Evolutionary conservation across 1,140 invertebrate genomes (phyloP).

Genomic region (Schlechtendalia chinensis): DNA sequence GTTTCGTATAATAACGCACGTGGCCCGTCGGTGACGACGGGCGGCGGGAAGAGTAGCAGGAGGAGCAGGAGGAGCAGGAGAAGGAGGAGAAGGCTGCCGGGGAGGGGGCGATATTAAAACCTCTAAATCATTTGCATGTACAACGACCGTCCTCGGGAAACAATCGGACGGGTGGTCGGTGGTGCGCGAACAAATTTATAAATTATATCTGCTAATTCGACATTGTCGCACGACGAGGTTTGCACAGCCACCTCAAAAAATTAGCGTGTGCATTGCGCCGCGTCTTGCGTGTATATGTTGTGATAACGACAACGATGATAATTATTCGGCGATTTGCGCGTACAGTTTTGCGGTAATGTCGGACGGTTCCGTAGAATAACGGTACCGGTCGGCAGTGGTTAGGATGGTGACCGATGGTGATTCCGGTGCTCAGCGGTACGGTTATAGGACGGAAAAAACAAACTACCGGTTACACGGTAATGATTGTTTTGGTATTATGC

Average conservation of each 20-base stretch:
- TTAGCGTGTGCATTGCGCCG: neutral
- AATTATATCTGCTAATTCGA: constrained; percentile 7
- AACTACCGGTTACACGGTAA: neutral
- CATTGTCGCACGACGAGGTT: constrained; percentile 7
- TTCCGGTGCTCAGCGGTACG: neutral
- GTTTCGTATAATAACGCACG: constrained; percentile 33
- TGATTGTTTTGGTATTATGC: neutral
- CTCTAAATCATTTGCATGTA: constrained; percentile 47
- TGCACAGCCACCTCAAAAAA: neutral
- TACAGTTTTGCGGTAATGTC: neutral
- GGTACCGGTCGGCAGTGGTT: no score
- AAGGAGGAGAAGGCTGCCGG: no score
- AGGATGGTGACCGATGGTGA: no score
- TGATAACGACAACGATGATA: neutral
- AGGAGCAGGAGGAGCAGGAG: no score
- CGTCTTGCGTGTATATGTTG: neutral
- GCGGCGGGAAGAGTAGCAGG: no score
- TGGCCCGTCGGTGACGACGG: no score
- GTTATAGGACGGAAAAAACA: neutral
- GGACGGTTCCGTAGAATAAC: no score
- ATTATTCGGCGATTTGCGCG: no score
- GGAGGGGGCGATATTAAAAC: constrained; percentile 37
- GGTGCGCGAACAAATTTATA: neutral
- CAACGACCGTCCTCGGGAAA: neutral
- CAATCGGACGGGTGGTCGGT: constrained; percentile 22